These are phyloP conservation scores for Anaspis maculata DNA, from an alignment of 2,888 invertebrate species.

Conservation along the genomic window DNA sequence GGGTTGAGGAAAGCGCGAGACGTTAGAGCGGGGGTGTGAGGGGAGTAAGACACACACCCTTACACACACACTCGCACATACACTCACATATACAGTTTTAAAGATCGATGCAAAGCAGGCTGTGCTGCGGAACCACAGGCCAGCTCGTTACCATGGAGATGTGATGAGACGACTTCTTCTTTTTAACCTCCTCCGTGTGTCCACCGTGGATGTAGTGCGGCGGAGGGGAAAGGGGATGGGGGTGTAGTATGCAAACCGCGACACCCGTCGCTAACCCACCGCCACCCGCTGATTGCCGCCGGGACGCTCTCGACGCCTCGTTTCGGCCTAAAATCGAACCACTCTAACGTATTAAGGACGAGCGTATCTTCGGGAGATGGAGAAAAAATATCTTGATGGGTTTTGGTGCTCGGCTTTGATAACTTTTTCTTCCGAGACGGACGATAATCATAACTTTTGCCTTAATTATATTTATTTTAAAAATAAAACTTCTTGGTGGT, in stretches of 20 bases:
- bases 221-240: conserved; percentile 14
- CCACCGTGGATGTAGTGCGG: conserved; percentile 32
- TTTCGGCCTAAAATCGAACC: background rate
- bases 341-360: too few species aligned
- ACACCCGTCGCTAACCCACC: conserved; percentile 22
- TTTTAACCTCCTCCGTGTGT: conserved; percentile 43
- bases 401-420: too few species aligned
- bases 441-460: too few species aligned
- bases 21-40: background rate
- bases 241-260: conserved; percentile 24
- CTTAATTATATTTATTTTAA: too few species aligned
- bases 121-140: conserved; percentile 38
- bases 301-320: conserved; percentile 14
- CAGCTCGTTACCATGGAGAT: conserved; percentile 46
- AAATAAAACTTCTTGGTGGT: too few species aligned
- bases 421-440: too few species aligned
- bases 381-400: too few species aligned
- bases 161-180: conserved; percentile 45
- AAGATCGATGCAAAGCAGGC: conserved; percentile 45
- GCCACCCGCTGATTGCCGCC: conserved; percentile 23
- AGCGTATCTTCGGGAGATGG: too few species aligned
- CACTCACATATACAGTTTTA: conserved; percentile 38
- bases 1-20: background rate
- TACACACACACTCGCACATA: conserved; percentile 25
- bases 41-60: conserved; percentile 20